Conservation (phyloP, 2,113 vertebrate species). For the Otolemur garnettii region DNA sequence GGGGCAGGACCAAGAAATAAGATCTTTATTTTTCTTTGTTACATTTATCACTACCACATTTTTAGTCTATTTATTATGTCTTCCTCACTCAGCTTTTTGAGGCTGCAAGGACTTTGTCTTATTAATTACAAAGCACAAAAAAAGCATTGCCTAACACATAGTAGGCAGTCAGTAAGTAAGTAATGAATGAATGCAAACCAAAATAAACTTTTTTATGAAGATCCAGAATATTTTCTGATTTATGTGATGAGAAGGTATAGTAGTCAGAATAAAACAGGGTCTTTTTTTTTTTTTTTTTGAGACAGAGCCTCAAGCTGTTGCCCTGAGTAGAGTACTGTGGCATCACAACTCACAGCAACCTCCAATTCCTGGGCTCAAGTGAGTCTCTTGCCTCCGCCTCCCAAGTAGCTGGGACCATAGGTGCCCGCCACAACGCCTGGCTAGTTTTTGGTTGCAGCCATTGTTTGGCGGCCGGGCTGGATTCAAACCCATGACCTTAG, state of each 20-base stretch:
- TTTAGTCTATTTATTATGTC: background rate
- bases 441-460: no score
- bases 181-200: background rate
- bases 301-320: no score
- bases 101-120: background rate
- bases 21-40: background rate
- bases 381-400: no score
- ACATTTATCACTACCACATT: slow-evolving; percentile 8
- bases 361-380: no score
- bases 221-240: background rate
- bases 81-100: background rate
- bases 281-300: background rate
- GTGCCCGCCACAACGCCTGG: no score
- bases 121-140: background rate
- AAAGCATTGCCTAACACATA: background rate
- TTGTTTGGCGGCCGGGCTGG: no score
- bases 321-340: no score
- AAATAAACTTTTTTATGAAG: slow-evolving; percentile 6
- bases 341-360: no score
- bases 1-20: background rate
- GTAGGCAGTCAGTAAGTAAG: background rate
- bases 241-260: background rate
- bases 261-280: background rate
- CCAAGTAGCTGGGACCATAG: no score
- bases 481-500: no score